Conservation (phyloP, 2,797 vertebrate species). For the Gymnothorax reevesii region DNA sequence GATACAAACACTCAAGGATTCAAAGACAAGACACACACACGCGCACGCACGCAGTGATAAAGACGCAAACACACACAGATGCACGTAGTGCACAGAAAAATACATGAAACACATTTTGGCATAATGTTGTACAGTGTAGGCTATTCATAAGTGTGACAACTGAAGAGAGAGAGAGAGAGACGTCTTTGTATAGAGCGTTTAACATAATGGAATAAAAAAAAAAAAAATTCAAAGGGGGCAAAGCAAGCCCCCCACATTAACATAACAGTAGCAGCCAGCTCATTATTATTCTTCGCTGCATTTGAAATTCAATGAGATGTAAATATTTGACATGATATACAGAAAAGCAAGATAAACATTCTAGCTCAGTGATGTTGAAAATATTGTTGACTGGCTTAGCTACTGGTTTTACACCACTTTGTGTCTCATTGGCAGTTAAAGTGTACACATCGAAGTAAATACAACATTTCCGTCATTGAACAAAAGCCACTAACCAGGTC, state of each 20-base stretch:
- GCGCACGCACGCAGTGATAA: no score
- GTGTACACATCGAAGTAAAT: slow-evolving; percentile 11
- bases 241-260: slow-evolving; percentile 63
- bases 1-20: no score
- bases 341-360: slow-evolving; percentile 69
- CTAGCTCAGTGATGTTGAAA: slow-evolving; percentile 73
- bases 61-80: neutral
- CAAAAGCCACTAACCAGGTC: neutral
- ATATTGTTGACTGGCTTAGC: slow-evolving; percentile 69
- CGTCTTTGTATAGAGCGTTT: slow-evolving; percentile 43
- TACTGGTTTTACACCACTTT: slow-evolving; percentile 47
- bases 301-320: slow-evolving; percentile 86
- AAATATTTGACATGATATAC: slow-evolving; percentile 81
- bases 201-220: slow-evolving; percentile 46
- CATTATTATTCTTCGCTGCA: slow-evolving; percentile 80
- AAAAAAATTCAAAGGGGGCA: slow-evolving; percentile 60
- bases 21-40: no score
- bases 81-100: neutral
- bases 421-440: slow-evolving; percentile 50
- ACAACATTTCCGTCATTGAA: neutral
- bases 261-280: slow-evolving; percentile 80
- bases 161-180: slow-evolving; percentile 7
- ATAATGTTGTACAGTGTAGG: neutral
- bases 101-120: neutral
- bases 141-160: slow-evolving; percentile 38